Evolutionary conservation across 2,888 invertebrate species (phyloP).

Genomic region (Caenorhabditis auriculariae): DNA sequence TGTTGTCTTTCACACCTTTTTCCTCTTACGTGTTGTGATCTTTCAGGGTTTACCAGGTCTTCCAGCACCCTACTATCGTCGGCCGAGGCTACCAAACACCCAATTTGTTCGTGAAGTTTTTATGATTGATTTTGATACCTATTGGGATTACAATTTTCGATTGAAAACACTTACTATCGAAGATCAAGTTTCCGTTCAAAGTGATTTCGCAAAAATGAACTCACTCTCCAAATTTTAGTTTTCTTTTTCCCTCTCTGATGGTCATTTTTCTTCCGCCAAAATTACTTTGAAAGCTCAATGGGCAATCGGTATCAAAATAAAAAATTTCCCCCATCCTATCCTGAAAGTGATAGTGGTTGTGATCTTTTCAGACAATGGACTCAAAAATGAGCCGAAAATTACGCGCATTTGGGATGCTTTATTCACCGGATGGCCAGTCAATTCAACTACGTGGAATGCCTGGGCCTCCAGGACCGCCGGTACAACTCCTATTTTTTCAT

Average conservation of each 20-base stretch:
- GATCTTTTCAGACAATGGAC: conserved; percentile 22
- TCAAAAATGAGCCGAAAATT: conserved; percentile 41
- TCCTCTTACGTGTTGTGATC: conserved; percentile 13
- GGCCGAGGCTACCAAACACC: conserved; percentile 21
- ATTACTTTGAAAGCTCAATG: no score
- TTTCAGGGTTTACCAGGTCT: conserved; percentile 39
- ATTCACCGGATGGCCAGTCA: conserved; percentile 56
- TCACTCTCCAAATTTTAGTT: no score
- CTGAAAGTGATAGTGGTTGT: no score
- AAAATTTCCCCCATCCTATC: no score
- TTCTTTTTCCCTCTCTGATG: no score
- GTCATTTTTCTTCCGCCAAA: no score
- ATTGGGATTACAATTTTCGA: no score
- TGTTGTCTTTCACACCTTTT: not conserved
- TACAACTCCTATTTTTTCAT: no score
- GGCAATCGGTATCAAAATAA: no score
- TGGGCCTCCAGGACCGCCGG: conserved; percentile 59
- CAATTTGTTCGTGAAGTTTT: conserved; percentile 17
- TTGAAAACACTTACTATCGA: no score
- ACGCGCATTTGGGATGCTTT: conserved; percentile 58
- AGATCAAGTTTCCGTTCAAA: no score
- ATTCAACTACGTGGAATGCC: conserved; percentile 59
- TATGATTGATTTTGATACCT: conserved; percentile 4
- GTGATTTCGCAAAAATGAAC: no score
- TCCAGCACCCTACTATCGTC: conserved; percentile 30